Evolutionary conservation across 2,888 invertebrate species (phyloP), one percentile per base, ranked within the genome.

Genomic region (Latrodectus hesperus): DNA sequence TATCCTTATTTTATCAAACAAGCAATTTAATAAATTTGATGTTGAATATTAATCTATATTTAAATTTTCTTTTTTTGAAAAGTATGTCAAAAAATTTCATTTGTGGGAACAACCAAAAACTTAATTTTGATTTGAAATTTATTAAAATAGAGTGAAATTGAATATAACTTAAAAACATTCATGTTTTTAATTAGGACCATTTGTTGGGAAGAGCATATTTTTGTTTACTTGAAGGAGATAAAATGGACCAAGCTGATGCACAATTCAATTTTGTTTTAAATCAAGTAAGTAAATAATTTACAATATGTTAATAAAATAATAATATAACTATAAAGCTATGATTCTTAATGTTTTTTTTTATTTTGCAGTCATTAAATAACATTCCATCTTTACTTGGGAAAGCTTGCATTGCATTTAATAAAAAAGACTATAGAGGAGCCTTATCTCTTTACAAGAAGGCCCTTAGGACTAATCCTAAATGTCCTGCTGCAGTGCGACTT

Each of bases 231-330:
- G 99, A 99, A 94, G 99, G 99, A 1, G 99, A 99, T 91, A 99
- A 99, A 94, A 98, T 99, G 97, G 99, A 99, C 90, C 99, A 99
- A 93, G 99, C 99, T 0, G 99, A 99, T 94, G 98, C 99, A 0
- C 99, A 99, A 92, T 99, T 99, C 92, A 99, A 99, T 93, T 99
- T 99, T 92, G 99, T 99, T 0, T 93, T 99, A 55, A 98, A 99
- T 92, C 93, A 93, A 91, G 93, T 93, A 90, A 84, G 60, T 22
- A 4, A 75, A 49, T 55, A 0, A 26, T 9, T 17, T 49, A 60
- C 1, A 22, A 75, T 11, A 22, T 75, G 10, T 77, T 49, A 22
- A 22, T 67, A 60, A 11, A 53, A 14, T 3, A 49, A 49, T 72
- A 9, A 9, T 16, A 12, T 53, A 52, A 12, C n/a, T 14, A 52